Evolutionary conservation across 2,888 invertebrate genomes (phyloP).

Genomic region (Pachymerium ferrugineum): DNA sequence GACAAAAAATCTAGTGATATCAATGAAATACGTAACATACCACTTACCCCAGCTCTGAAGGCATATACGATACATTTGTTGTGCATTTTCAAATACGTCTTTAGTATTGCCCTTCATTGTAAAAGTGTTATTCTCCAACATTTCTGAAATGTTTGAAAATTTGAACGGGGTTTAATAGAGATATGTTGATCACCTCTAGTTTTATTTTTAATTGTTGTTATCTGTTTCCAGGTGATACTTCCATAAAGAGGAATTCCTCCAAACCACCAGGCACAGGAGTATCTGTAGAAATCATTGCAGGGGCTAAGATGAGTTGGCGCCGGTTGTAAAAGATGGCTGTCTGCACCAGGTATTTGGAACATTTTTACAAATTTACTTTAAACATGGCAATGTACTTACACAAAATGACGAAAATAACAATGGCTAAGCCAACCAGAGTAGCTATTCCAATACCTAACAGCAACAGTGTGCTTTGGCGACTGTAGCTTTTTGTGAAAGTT

Average conservation of each 20-base stretch:
- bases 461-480: not conserved
- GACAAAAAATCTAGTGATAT: too few species aligned
- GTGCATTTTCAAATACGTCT: not conserved
- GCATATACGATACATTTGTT: not conserved
- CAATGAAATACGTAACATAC: too few species aligned
- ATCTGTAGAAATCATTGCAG: constrained; percentile 3
- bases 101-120: not conserved
- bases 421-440: not conserved
- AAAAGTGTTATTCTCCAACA: not conserved
- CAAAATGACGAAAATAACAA: not conserved
- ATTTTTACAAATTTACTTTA: not conserved
- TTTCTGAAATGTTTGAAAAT: too few species aligned
- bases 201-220: not conserved
- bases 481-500: too few species aligned
- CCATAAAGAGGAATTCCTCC: not conserved
- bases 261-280: constrained; percentile 13
- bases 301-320: not conserved
- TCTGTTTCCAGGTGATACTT: not conserved
- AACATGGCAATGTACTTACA: not conserved
- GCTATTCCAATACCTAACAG: not conserved
- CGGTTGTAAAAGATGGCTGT: not conserved
- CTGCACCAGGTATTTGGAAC: not conserved
- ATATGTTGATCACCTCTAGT: not conserved
- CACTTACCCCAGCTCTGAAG: not conserved
- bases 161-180: too few species aligned